phyloP scores from a whole-genome alignment of 2,113 vertebrate genomes.

The Globicephala melas region DNA sequence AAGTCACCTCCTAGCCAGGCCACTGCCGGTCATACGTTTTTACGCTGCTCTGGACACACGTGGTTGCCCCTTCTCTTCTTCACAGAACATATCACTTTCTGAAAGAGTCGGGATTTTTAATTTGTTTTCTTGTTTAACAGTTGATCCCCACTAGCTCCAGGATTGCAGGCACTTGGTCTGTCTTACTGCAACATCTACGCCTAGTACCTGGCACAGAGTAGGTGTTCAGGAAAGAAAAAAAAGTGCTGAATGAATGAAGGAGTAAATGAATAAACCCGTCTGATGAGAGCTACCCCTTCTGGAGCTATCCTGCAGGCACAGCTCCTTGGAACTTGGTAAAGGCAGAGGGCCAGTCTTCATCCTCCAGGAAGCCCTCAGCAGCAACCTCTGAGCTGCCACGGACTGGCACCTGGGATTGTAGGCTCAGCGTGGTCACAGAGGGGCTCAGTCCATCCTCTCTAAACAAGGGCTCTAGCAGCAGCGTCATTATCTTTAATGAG shows the following conservation, averaged over 20 bases:
- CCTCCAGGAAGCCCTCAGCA: neutral
- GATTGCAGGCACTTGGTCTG: neutral
- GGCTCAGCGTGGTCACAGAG: neutral
- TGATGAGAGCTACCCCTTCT: neutral
- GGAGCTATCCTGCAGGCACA: neutral
- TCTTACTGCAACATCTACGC: neutral
- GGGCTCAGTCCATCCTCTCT: neutral
- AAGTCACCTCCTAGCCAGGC: neutral
- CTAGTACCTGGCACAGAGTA: neutral
- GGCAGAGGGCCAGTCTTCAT: neutral
- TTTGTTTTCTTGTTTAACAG: neutral
- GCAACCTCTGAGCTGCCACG: neutral
- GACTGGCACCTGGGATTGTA: neutral
- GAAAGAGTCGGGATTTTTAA: neutral
- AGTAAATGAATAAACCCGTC: neutral
- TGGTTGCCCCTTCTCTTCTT: neutral
- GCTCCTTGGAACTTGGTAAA: neutral
- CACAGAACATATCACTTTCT: neutral
- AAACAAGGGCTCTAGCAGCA: neutral
- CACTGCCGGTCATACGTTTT: rapidly evolving
- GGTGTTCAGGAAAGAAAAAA: neutral
- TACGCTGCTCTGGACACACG: neutral
- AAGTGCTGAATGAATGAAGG: neutral
- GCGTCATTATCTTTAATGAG: neutral
- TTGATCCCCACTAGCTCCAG: neutral